Percentiles rank a stretch among this genome's conserved stretches.
Evolutionary conservation across 2,113 vertebrate genomes (phyloP).

Genomic region (Amia ocellicauda): DNA sequence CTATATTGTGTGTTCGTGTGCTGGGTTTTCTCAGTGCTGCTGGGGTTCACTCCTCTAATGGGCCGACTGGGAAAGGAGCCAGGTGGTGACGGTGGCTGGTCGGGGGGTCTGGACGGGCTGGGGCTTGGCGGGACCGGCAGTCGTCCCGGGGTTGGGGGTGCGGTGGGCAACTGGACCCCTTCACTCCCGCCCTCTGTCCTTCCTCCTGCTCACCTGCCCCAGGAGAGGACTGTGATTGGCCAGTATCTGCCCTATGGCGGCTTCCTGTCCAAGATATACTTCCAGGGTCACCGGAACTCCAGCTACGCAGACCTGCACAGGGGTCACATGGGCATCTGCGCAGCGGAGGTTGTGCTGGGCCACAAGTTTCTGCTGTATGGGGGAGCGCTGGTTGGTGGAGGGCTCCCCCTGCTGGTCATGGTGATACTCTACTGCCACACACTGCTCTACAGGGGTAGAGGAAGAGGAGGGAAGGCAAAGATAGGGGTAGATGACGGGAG

Average conservation of each 20-base stretch:
- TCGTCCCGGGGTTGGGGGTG: too few relatives aligned
- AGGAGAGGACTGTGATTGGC: conserved; percentile 49
- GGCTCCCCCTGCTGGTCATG: conserved; percentile 59
- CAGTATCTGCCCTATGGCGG: conserved; percentile 56
- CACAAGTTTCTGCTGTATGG: conserved; percentile 61
- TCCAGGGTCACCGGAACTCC: conserved; percentile 50
- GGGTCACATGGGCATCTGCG: conserved; percentile 63
- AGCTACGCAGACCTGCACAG: conserved; percentile 57
- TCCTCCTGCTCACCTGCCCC: conserved; percentile 26
- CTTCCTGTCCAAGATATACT: conserved; percentile 66
- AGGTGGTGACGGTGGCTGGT: conserved; percentile 16
- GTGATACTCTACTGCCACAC: conserved; percentile 57
- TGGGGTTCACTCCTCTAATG: conserved; percentile 68
- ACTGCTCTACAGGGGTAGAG: too few relatives aligned
- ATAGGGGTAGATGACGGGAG: too few relatives aligned
- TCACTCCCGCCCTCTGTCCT: conserved; percentile 11
- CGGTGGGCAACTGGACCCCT: conserved; percentile 47
- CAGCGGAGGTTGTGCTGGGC: conserved; percentile 53
- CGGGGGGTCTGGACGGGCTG: conserved; percentile 25
- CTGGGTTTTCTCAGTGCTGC: conserved; percentile 64
- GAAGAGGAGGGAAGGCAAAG: too few relatives aligned
- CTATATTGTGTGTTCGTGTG: conserved; percentile 55
- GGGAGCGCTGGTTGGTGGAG: conserved; percentile 51
- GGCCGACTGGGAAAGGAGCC: conserved; percentile 45
- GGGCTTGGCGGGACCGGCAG: conserved; percentile 15